Conservation (phyloP, 2,888 invertebrate species). For the Hirtodrosophila trivittata region DNA sequence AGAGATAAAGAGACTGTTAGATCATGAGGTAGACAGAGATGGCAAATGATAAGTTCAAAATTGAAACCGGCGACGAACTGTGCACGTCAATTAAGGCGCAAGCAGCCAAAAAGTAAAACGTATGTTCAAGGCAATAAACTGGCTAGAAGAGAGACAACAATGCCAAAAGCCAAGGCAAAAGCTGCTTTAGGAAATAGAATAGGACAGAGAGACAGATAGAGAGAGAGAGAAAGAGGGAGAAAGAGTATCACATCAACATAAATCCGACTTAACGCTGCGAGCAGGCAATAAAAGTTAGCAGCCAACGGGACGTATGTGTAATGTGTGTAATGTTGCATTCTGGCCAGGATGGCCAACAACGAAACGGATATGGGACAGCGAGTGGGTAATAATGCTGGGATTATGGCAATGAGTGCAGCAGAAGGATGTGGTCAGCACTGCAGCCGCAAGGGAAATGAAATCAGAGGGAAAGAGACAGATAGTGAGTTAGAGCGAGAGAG, state of each 20-base stretch:
- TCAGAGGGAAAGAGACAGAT: conserved; percentile 2
- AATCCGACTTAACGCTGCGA: conserved; percentile 74
- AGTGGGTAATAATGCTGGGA: conserved; percentile 52
- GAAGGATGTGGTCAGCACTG: conserved; percentile 44
- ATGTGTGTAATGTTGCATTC: conserved; percentile 41
- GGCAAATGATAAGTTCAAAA: conserved; percentile 49
- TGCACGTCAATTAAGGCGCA: conserved; percentile 64
- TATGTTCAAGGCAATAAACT: conserved; percentile 47
- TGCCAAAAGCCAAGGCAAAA: conserved; percentile 5
- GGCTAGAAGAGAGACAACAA: conserved; percentile 21
- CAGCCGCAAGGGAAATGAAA: conserved; percentile 1
- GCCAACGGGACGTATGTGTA: conserved; percentile 47
- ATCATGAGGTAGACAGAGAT: not conserved
- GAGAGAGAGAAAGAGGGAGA: not conserved
- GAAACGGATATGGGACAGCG: conserved; percentile 2
- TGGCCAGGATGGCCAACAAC: conserved; percentile 20
- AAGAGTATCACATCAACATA: conserved; percentile 65
- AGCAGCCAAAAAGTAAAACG: conserved; percentile 22
- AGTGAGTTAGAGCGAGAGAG: not conserved
- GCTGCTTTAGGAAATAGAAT: not conserved
- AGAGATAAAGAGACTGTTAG: not conserved
- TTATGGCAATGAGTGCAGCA: conserved; percentile 47
- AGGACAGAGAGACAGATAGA: not conserved
- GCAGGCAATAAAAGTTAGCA: conserved; percentile 56
- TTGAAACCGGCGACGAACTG: conserved; percentile 50